Conservation (phyloP, 2,113 vertebrate genomes). For the Aramus guarauna region DNA sequence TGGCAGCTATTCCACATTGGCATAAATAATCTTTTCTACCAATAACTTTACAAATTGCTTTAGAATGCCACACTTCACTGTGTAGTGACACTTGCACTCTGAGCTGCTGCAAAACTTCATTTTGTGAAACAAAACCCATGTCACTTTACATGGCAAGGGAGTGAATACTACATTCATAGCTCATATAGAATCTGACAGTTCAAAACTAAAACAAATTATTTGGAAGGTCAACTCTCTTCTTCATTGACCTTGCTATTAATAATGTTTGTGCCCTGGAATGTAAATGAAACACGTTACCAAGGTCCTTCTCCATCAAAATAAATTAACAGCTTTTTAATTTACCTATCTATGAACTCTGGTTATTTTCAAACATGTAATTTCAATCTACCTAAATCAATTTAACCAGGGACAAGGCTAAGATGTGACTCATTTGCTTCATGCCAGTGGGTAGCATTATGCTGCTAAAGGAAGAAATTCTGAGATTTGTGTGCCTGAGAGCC, state of each 20-base stretch:
- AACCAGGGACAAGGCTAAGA: constrained; percentile 33
- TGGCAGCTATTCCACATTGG: not conserved
- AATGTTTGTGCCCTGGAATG: constrained; percentile 47
- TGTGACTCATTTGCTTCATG: constrained; percentile 60
- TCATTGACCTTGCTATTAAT: constrained; percentile 46
- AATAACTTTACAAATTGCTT: constrained; percentile 28
- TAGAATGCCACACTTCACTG: not conserved
- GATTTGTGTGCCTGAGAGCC: constrained; percentile 36
- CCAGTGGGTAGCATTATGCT: constrained; percentile 30
- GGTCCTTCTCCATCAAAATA: constrained; percentile 43
- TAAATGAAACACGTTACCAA: constrained; percentile 16
- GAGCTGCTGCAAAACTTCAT: constrained; percentile 41
- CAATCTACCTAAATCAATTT: constrained; percentile 62
- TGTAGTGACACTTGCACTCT: constrained; percentile 9
- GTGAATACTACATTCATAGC: constrained; percentile 22
- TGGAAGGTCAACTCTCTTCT: constrained; percentile 13
- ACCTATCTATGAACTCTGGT: constrained; percentile 26
- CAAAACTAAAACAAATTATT: constrained; percentile 60
- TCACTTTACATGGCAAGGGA: constrained; percentile 31
- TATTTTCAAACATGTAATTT: constrained; percentile 72
- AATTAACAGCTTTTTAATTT: constrained; percentile 67
- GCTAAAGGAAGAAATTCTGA: constrained; percentile 39
- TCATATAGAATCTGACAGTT: constrained; percentile 45
- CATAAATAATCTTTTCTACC: constrained; percentile 21
- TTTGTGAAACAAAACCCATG: constrained; percentile 58